phyloP scores from a whole-genome alignment of 2,113 vertebrate genomes.

The Mustelus asterias region DNA sequence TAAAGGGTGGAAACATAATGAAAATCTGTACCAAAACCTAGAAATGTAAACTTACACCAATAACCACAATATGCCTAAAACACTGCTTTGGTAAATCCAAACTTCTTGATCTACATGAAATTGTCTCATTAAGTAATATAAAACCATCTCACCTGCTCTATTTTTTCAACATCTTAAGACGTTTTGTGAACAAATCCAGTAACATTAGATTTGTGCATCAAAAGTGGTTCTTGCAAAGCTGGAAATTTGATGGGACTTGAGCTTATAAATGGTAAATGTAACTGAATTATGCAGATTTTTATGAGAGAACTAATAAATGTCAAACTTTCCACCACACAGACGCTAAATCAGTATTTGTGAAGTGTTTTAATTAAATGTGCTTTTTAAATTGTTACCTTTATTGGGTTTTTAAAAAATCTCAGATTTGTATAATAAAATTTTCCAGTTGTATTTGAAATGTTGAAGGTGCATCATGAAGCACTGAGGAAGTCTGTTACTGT shows the following conservation, averaged over 20 bases:
- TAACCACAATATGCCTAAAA: not conserved
- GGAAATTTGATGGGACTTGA: not conserved
- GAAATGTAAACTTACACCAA: not conserved
- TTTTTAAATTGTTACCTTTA: not conserved
- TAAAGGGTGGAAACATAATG: not conserved
- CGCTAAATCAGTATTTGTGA: not conserved
- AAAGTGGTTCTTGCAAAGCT: not conserved
- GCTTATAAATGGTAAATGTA: not conserved
- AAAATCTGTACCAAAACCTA: not conserved
- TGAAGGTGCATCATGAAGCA: not conserved
- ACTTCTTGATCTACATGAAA: not conserved
- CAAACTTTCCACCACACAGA: not conserved
- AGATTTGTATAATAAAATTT: not conserved
- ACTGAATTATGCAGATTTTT: not conserved
- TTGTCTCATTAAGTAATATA: not conserved
- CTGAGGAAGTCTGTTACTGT: not conserved
- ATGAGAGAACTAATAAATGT: not conserved
- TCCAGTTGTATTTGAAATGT: not conserved
- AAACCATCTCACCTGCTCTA: not conserved
- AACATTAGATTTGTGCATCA: not conserved
- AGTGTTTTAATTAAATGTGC: not conserved
- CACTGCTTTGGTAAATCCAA: not conserved
- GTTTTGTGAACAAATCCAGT: slow-evolving; percentile 4
- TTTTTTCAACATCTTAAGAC: not conserved
- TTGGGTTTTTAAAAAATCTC: not conserved